Evolutionary conservation across 2,888 invertebrate species (phyloP).

Genomic region (Pristionchus fissidentatus): DNA sequence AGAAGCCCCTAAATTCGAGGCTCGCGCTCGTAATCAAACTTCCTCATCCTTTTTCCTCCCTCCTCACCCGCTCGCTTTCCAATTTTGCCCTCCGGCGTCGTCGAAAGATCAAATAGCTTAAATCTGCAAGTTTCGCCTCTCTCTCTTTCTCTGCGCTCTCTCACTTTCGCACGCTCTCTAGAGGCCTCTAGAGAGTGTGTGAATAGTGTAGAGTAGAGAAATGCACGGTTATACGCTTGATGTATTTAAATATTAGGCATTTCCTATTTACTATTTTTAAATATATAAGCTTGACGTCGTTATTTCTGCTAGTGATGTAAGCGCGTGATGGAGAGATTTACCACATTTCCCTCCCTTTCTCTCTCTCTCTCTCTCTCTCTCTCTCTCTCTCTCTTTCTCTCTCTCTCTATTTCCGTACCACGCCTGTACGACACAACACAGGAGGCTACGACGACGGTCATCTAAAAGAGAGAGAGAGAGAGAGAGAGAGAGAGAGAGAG

Average conservation of each 20-base stretch:
- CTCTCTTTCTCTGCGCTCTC: background rate
- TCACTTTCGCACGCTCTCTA: background rate
- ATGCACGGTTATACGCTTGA: no score
- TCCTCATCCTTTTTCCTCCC: background rate
- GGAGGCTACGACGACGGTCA: background rate
- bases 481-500: slow-evolving; percentile 23
- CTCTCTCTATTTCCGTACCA: slow-evolving; percentile 22
- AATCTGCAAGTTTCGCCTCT: background rate
- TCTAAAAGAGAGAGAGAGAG: slow-evolving; percentile 3
- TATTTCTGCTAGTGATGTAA: no score
- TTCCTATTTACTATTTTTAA: no score
- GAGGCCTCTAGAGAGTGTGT: no score
- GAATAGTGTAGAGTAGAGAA: no score
- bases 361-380: slow-evolving; percentile 40
- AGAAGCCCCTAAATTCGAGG: no score
- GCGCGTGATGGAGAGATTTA: no score
- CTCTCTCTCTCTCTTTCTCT: slow-evolving; percentile 38
- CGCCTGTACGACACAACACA: slow-evolving; percentile 27
- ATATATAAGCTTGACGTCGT: no score
- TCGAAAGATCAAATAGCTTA: no score
- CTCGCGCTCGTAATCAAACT: background rate
- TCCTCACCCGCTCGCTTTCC: no score
- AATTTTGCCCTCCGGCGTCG: background rate
- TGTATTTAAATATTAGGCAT: no score
- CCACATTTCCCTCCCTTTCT: slow-evolving; percentile 17